Evolutionary conservation across 2,113 vertebrate species (phyloP).

Genomic region (Prunella himalayana): DNA sequence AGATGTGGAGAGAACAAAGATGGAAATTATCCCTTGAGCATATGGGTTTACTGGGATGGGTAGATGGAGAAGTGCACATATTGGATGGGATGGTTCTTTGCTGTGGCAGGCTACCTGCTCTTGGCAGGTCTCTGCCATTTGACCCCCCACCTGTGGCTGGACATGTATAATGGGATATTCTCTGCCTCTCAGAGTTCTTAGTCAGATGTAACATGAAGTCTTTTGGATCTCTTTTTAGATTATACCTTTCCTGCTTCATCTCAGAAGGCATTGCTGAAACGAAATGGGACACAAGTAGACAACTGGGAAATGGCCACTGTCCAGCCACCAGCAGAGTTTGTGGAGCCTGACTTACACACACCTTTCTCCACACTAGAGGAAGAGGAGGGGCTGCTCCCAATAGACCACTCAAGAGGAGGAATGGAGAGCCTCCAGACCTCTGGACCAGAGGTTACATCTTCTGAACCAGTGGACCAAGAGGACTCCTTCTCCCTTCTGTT

Average conservation of each 20-base stretch:
- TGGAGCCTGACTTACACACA: slow-evolving; percentile 52
- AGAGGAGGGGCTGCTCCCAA: slow-evolving; percentile 73
- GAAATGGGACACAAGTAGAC: slow-evolving; percentile 47
- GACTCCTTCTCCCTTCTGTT: slow-evolving; percentile 25
- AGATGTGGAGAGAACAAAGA: background rate
- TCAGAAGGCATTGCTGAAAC: slow-evolving; percentile 53
- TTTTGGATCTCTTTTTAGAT: slow-evolving; percentile 64
- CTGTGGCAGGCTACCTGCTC: background rate
- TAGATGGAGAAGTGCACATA: background rate
- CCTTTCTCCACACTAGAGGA: slow-evolving; percentile 63
- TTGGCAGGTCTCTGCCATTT: background rate
- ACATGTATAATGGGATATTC: background rate
- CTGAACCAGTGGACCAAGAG: slow-evolving; percentile 12
- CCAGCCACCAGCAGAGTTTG: slow-evolving; percentile 33
- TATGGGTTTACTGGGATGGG: background rate
- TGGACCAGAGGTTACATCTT: background rate
- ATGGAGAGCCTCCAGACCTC: slow-evolving; percentile 10
- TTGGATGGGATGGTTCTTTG: background rate
- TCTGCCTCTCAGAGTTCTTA: background rate
- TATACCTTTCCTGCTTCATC: slow-evolving; percentile 71
- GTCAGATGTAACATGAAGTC: background rate
- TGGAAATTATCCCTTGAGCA: background rate
- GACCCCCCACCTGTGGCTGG: background rate
- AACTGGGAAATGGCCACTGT: slow-evolving; percentile 32
- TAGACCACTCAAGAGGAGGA: slow-evolving; percentile 60